These are phyloP conservation scores for Drosophila flavopinicola DNA, from an alignment of 2,888 invertebrate genomes.

Conservation along the genomic window DNA sequence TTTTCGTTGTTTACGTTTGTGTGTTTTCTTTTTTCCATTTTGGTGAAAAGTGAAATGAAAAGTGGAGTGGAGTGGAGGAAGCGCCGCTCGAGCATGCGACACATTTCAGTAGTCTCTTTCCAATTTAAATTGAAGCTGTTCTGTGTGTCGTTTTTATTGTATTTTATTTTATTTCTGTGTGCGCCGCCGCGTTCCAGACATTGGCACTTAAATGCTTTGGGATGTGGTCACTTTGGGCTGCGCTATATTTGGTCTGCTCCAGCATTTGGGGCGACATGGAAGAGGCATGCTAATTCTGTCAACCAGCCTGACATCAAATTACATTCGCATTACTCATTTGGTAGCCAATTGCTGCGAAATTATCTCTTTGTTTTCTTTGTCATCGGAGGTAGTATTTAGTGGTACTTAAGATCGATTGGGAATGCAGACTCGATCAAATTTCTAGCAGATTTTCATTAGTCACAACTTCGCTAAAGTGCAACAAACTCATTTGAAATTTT, in stretches of 20 bases:
- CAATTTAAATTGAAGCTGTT: slow-evolving; percentile 53
- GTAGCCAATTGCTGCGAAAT: not conserved
- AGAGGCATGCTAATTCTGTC: slow-evolving; percentile 62
- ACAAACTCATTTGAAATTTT: too few species aligned
- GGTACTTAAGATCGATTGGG: too few species aligned
- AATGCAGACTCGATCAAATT: too few species aligned
- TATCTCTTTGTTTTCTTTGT: not conserved
- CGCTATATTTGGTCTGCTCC: slow-evolving; percentile 53
- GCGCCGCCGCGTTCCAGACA: slow-evolving; percentile 60
- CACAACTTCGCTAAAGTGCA: too few species aligned
- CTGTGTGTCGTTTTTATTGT: slow-evolving; percentile 31
- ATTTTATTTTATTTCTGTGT: slow-evolving; percentile 8
- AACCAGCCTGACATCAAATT: slow-evolving; percentile 63
- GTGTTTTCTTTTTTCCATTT: slow-evolving; percentile 30
- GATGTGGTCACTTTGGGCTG: slow-evolving; percentile 62
- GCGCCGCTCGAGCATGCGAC: slow-evolving; percentile 56
- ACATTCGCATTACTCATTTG: slow-evolving; percentile 62
- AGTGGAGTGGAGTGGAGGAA: slow-evolving; percentile 36
- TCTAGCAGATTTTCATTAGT: too few species aligned
- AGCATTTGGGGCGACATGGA: slow-evolving; percentile 43
- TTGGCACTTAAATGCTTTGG: slow-evolving; percentile 72
- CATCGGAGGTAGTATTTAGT: too few species aligned
- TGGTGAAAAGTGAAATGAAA: slow-evolving; percentile 67
- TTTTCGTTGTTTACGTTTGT: slow-evolving; percentile 71
- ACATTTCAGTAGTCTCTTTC: slow-evolving; percentile 58